Conservation (phyloP, 2,888 invertebrate species). For the Eristalis intricaria region DNA sequence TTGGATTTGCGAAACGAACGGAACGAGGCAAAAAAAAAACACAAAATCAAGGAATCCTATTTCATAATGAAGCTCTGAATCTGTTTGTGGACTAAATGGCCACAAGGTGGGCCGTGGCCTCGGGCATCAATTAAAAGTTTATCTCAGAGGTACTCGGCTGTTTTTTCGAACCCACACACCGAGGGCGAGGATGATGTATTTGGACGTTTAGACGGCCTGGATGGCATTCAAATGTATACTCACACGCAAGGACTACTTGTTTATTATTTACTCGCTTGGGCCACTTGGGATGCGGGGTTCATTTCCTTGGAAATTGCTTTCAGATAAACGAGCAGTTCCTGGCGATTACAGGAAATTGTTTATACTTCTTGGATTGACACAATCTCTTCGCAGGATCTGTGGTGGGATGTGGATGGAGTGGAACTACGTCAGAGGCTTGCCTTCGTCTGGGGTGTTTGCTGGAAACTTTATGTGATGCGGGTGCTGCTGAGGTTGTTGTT, state of each 20-base stretch:
- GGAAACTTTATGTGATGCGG: background rate
- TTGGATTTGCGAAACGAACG: background rate
- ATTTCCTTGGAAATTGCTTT: constrained; percentile 1
- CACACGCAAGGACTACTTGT: background rate
- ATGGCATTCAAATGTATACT: background rate
- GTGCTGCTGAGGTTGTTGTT: background rate
- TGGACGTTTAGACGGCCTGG: background rate
- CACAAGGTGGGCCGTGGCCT: constrained; percentile 4
- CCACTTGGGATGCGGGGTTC: background rate
- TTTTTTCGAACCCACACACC: background rate
- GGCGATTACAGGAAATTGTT: background rate
- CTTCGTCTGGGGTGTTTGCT: background rate
- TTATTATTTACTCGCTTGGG: background rate
- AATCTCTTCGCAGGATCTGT: background rate
- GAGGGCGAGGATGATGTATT: background rate
- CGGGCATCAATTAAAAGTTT: constrained; percentile 37
- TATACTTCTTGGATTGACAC: background rate
- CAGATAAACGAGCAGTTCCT: background rate
- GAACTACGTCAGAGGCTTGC: background rate
- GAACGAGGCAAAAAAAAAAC: background rate
- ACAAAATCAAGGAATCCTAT: background rate
- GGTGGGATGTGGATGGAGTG: background rate
- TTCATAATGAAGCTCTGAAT: background rate
- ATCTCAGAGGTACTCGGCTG: background rate
- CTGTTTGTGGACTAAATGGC: background rate